phyloP scores from a whole-genome alignment of 2,113 vertebrate genomes.

The Crotophaga sulcirostris region DNA sequence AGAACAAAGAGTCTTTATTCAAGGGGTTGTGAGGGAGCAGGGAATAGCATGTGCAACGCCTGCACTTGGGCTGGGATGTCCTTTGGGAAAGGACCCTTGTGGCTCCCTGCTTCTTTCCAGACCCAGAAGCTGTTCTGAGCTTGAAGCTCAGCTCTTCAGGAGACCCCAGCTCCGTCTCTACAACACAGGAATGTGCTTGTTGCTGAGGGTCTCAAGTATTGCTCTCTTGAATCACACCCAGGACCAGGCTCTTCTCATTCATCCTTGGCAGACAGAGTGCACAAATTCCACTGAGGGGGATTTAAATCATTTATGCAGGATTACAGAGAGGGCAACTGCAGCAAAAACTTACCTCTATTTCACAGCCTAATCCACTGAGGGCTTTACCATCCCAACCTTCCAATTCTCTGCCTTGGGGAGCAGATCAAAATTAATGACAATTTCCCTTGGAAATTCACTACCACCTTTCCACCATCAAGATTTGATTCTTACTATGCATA shows the following conservation, averaged over 20 bases:
- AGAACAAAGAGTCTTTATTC: conserved; percentile 68
- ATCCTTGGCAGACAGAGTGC: not conserved
- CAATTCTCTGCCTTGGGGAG: not conserved
- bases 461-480: not conserved
- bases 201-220: not conserved
- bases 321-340: not conserved
- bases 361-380: not conserved
- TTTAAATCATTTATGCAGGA: not conserved
- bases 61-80: not conserved
- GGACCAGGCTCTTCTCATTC: not conserved
- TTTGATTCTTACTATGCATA: not conserved
- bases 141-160: conserved; percentile 31
- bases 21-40: conserved; percentile 13
- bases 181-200: not conserved
- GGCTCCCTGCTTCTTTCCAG: conserved; percentile 49
- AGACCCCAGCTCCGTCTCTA: not conserved
- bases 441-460: not conserved
- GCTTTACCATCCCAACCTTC: not conserved
- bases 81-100: conserved; percentile 33
- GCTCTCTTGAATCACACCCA: not conserved
- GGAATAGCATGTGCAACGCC: not conserved
- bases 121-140: conserved; percentile 52
- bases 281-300: not conserved
- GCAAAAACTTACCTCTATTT: conserved; percentile 9
- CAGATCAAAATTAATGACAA: not conserved